phyloP scores from a whole-genome alignment of 2,888 invertebrate species.

The Chaitophorus viminalis region DNA sequence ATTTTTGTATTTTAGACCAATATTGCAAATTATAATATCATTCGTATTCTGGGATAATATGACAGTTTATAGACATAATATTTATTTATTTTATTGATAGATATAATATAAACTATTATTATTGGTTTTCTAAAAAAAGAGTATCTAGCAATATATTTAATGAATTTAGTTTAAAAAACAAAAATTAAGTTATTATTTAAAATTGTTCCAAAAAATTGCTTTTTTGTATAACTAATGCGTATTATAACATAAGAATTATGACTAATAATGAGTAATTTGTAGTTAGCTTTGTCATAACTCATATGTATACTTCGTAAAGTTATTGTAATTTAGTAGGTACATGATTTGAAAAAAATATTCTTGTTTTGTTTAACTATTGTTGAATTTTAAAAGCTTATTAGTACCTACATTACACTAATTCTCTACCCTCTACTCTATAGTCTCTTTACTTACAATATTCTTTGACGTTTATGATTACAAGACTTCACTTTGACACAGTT shows the following conservation, averaged over 20 bases:
- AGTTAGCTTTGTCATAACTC: too few species aligned
- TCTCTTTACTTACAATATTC: background rate
- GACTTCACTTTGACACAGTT: slow-evolving; percentile 40
- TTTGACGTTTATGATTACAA: slow-evolving; percentile 32
- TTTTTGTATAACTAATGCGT: background rate
- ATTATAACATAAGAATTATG: background rate
- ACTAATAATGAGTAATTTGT: too few species aligned
- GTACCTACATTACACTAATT: background rate
- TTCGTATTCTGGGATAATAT: too few species aligned
- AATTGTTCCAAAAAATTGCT: background rate
- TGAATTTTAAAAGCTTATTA: background rate
- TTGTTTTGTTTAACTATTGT: background rate
- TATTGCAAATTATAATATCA: too few species aligned
- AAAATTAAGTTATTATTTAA: too few species aligned
- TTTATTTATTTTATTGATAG: too few species aligned
- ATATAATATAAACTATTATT: too few species aligned
- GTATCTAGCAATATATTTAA: too few species aligned
- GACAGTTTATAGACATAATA: too few species aligned
- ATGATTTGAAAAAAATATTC: background rate
- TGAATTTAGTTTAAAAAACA: too few species aligned
- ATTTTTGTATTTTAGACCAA: too few species aligned
- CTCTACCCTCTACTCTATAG: background rate
- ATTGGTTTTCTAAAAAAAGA: too few species aligned
- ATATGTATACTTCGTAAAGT: background rate
- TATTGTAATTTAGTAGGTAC: background rate